Evolutionary conservation across 2,888 invertebrate species (phyloP), one percentile per base, ranked within the genome.

Genomic region (Unio delphinus): DNA sequence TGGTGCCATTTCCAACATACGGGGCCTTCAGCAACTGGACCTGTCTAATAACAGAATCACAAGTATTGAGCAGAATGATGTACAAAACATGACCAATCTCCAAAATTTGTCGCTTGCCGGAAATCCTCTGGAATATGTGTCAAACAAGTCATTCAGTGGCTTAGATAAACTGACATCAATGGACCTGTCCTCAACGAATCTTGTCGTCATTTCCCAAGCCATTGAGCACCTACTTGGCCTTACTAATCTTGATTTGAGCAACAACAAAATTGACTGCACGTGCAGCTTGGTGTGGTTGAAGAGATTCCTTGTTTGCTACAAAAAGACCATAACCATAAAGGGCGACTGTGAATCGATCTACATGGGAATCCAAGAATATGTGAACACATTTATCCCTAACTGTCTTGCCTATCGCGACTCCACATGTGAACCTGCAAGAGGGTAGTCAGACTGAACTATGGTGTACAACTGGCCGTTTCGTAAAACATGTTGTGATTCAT

Each of bases 291-390:
- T 66, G 20, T 77, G 77, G 77, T 67, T 79, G 5, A 69, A 70
- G 28, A 56, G 69, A 28, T 70, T 72, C 64, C 28, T 67, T 23
- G 66, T 58, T 11, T 26, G 58, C 18, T 63, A 45, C 8, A 59
- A 61, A 5, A 58, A 15, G 23, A 17, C 28, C 23, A 26, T 73
- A 18, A 61, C 64, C 15, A 65, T 79, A 4, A 23, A 62, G 5
- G 80, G 80, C 1, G 62, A 66, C 11, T 80, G 80, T 61, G 76
- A 74, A 54, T 76, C 78, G 1, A 75, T 80, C 30, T 58, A 74
- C 23, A 57, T 67, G 15, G 67, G 69, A 17, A 68, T 80, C 28
- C 68, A 75, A 1, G 64, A 71, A 1, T 80, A 79, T 23, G 59
- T 80, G 5, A 56, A 64, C 20, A 57, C 68, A 4, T 76, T 72